Evolutionary conservation across 2,888 invertebrate species (phyloP).

Genomic region (Polyommatus icarus): DNA sequence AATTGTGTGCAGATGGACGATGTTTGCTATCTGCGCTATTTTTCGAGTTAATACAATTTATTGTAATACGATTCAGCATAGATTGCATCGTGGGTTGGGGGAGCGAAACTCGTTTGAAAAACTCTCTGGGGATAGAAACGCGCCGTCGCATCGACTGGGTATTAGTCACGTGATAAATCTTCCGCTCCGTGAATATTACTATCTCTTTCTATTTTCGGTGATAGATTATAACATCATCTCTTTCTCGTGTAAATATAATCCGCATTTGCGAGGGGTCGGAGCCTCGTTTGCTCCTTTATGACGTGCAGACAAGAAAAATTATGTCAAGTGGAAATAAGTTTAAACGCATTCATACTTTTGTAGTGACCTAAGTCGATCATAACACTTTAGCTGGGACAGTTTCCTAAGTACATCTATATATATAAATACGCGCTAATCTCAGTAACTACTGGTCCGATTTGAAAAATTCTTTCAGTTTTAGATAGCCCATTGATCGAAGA

Average conservation of each 20-base stretch:
- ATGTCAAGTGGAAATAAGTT: constrained; percentile 48
- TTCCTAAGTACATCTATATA: too few relatives aligned
- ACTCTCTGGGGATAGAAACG: constrained; percentile 71
- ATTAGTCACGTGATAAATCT: constrained; percentile 81
- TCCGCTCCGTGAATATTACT: constrained; percentile 59
- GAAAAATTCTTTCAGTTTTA: too few relatives aligned
- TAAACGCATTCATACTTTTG: neutral
- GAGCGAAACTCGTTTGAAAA: constrained; percentile 79
- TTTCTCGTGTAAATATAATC: constrained; percentile 64
- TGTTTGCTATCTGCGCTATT: constrained; percentile 79
- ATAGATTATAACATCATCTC: constrained; percentile 58
- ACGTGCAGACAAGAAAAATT: constrained; percentile 57
- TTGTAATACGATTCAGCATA: constrained; percentile 81
- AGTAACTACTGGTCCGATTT: too few relatives aligned
- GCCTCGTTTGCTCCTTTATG: constrained; percentile 61
- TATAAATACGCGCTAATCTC: too few relatives aligned
- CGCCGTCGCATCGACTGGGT: constrained; percentile 71
- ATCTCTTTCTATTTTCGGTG: constrained; percentile 61
- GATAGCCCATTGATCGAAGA: too few relatives aligned
- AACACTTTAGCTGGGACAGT: neutral
- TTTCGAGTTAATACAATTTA: constrained; percentile 81
- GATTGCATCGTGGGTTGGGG: constrained; percentile 78
- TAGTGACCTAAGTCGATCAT: neutral
- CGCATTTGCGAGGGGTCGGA: constrained; percentile 60
- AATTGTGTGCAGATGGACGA: constrained; percentile 78